Evolutionary conservation across 1,140 invertebrate genomes (phyloP).

Genomic region (Nephotettix cincticeps): DNA sequence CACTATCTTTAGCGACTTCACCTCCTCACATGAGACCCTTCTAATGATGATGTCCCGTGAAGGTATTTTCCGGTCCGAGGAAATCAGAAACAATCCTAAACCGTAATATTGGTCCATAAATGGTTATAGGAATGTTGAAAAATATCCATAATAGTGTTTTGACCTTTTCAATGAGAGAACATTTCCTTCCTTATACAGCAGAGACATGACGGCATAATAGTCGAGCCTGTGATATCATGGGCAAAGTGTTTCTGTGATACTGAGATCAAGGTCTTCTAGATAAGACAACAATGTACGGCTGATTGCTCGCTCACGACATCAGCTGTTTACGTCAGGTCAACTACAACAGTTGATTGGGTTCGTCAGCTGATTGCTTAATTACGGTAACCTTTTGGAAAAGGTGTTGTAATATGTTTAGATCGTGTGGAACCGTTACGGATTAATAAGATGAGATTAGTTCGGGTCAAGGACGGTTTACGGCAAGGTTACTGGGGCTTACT

Average conservation of each 20-base stretch:
- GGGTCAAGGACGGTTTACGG: not conserved
- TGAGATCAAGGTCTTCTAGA: not conserved
- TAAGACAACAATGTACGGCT: not conserved
- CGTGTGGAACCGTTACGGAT: not conserved
- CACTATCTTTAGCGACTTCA: no score
- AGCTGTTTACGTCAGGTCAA: not conserved
- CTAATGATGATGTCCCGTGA: no score
- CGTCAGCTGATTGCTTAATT: constrained; percentile 1
- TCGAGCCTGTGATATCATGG: not conserved
- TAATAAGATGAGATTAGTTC: not conserved
- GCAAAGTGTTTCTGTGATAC: not conserved
- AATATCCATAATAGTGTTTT: no score
- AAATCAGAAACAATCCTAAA: no score
- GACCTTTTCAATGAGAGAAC: not conserved
- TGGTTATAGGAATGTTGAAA: no score
- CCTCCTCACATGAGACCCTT: no score
- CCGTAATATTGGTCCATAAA: no score
- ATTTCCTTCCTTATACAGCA: not conserved
- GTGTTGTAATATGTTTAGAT: not conserved
- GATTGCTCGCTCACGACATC: not conserved
- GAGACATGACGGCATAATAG: not conserved
- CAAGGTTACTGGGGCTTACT: not conserved
- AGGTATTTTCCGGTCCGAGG: no score
- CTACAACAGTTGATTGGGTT: constrained; percentile 1
- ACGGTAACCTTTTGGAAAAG: not conserved